Evolutionary conservation across 2,113 vertebrate genomes (phyloP).

Genomic region (Mus pahari): DNA sequence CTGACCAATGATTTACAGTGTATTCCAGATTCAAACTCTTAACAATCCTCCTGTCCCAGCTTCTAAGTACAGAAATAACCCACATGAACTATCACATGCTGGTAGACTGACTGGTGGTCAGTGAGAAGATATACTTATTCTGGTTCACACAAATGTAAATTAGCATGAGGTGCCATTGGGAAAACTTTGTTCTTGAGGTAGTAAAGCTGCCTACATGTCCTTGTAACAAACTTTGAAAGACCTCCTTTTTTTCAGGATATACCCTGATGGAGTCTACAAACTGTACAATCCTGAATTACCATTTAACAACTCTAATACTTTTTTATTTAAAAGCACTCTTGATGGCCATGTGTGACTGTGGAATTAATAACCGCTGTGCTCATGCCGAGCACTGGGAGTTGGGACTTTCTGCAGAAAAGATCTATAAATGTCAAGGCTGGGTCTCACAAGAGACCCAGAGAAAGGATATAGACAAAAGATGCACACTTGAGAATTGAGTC

Average conservation of each 20-base stretch:
- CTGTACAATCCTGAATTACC: not conserved
- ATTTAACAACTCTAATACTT: not conserved
- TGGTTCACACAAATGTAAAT: not conserved
- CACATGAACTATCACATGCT: not conserved
- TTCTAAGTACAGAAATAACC: not conserved
- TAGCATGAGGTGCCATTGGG: not conserved
- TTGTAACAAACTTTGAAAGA: not conserved
- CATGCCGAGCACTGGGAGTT: not conserved
- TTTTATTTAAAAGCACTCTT: not conserved
- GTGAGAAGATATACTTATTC: not conserved
- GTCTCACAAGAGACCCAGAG: not conserved
- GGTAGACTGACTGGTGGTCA: not conserved
- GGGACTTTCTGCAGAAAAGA: not conserved
- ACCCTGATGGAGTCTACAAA: not conserved
- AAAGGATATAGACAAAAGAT: not conserved
- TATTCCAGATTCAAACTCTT: too few relatives aligned
- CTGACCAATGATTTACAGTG: not conserved
- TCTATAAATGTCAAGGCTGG: not conserved
- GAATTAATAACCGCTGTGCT: conserved; percentile 16
- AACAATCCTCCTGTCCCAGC: not conserved
- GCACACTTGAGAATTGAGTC: not conserved
- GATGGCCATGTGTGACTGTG: not conserved
- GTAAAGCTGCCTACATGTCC: not conserved
- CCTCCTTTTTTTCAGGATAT: not conserved
- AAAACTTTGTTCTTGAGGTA: not conserved